Percentiles rank a stretch among this genome's conserved stretches.
These are phyloP conservation scores for Bufo gargarizans DNA, from an alignment of 2,113 vertebrate species.

Conservation along the genomic window DNA sequence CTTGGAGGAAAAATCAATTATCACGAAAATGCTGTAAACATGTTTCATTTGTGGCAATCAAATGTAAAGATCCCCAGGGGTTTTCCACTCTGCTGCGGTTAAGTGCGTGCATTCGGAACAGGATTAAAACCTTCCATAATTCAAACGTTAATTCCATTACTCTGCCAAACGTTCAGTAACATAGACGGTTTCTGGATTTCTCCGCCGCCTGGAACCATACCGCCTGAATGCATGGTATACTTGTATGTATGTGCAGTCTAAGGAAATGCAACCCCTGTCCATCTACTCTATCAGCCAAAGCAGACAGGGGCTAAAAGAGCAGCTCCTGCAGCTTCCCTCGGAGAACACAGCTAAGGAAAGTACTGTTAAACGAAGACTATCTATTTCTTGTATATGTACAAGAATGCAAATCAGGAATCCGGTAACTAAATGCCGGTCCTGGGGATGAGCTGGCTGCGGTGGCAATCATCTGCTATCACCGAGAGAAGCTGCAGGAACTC, in stretches of 20 bases:
- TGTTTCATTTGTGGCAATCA: constrained; percentile 1
- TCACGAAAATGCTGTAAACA: background rate
- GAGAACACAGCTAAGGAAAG: too few relatives aligned
- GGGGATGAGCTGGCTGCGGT: too few relatives aligned
- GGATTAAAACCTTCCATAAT: background rate
- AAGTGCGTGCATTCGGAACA: constrained; percentile 17
- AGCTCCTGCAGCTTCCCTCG: too few relatives aligned
- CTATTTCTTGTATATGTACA: too few relatives aligned
- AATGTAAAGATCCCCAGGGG: constrained; percentile 4
- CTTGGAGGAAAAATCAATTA: constrained; percentile 26
- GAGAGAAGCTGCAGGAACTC: too few relatives aligned
- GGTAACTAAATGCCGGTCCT: too few relatives aligned
- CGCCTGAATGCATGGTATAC: background rate
- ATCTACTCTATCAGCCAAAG: too few relatives aligned
- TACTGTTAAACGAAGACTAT: too few relatives aligned
- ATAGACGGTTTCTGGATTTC: background rate
- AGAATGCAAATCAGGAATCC: too few relatives aligned
- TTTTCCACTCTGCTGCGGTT: background rate
- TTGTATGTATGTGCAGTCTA: background rate
- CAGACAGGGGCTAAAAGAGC: too few relatives aligned
- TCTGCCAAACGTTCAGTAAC: background rate
- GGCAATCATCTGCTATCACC: too few relatives aligned
- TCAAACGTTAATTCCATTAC: background rate
- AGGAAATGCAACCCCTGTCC: too few relatives aligned
- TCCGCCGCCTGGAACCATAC: background rate